Conservation (phyloP, 1,140 invertebrate species). For the Drosophila mojavensis region DNA sequence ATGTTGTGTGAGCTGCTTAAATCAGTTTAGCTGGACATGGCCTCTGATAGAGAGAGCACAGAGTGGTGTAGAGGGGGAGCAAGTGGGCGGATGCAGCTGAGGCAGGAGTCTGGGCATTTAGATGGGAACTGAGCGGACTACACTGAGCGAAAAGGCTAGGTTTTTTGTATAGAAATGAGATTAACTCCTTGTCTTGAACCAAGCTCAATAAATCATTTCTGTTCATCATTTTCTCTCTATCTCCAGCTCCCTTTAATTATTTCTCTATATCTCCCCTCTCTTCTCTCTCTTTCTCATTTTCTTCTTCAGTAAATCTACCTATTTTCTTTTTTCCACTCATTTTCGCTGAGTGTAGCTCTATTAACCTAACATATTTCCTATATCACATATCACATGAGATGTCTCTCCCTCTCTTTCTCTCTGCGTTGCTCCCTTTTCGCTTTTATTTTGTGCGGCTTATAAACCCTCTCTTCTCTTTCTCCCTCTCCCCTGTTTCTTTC, state of each 20-base stretch:
- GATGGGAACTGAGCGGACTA: not conserved
- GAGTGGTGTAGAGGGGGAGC: not conserved
- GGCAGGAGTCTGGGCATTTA: not conserved
- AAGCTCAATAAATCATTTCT: no score
- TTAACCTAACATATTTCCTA: slow-evolving; percentile 9
- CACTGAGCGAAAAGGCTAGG: slow-evolving; percentile 8
- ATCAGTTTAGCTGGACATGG: slow-evolving; percentile 66
- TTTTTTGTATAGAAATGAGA: not conserved
- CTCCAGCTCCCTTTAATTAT: not conserved
- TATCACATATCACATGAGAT: slow-evolving; percentile 13
- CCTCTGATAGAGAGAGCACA: not conserved
- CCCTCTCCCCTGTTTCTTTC: not conserved
- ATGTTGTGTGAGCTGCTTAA: slow-evolving; percentile 69
- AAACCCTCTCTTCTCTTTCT: not conserved
- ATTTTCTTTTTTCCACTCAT: not conserved
- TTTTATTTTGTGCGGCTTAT: slow-evolving; percentile 24
- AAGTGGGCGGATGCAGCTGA: slow-evolving; percentile 8
- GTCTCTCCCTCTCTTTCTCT: slow-evolving; percentile 14
- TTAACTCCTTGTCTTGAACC: no score
- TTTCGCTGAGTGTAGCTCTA: slow-evolving; percentile 19
- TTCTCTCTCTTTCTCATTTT: not conserved
- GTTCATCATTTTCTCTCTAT: not conserved
- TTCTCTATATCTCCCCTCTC: not conserved
- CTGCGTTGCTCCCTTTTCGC: not conserved
- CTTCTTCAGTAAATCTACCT: not conserved